A percentile compares a stretch with the other conserved stretches of the same genome.
Evolutionary conservation across 2,888 invertebrate species (phyloP).

Genomic region (Mimachlamys varia): DNA sequence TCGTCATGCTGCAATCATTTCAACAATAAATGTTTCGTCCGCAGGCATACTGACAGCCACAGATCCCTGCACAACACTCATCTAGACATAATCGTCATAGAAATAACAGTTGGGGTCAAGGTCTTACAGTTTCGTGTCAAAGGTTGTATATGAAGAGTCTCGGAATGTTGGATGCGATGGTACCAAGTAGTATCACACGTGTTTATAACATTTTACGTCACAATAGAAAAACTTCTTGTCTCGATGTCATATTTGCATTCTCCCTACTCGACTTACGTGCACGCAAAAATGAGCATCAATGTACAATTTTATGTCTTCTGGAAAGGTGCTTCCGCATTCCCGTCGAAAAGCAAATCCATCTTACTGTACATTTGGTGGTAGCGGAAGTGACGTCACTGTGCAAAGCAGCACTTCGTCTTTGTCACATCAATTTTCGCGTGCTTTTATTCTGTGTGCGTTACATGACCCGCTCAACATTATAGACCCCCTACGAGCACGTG

Average conservation of each 20-base stretch:
- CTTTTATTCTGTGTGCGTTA: conserved; percentile 14
- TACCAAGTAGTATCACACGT: background rate
- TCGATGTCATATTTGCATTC: conserved; percentile 5
- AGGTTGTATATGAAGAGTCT: background rate
- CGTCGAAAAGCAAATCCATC: background rate
- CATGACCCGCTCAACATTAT: conserved; percentile 33
- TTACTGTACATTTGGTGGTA: background rate
- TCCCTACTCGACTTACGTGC: background rate
- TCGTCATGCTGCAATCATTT: background rate
- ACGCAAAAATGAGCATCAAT: background rate
- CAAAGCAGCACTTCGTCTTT: background rate
- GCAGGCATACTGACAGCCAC: background rate
- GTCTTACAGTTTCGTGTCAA: background rate
- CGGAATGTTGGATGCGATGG: background rate
- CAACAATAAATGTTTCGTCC: background rate
- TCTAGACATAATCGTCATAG: background rate
- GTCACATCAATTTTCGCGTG: conserved; percentile 11
- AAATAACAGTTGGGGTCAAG: conserved; percentile 1
- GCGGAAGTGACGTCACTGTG: conserved; percentile 20
- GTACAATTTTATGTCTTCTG: background rate
- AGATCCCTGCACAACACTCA: background rate
- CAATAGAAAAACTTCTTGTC: background rate
- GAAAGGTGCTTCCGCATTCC: conserved; percentile 12
- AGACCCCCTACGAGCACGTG: conserved; percentile 36
- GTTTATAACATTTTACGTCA: background rate